Evolutionary conservation across 2,888 invertebrate species (phyloP), one percentile per base, ranked within the genome.

Genomic region (Noctua comes): DNA sequence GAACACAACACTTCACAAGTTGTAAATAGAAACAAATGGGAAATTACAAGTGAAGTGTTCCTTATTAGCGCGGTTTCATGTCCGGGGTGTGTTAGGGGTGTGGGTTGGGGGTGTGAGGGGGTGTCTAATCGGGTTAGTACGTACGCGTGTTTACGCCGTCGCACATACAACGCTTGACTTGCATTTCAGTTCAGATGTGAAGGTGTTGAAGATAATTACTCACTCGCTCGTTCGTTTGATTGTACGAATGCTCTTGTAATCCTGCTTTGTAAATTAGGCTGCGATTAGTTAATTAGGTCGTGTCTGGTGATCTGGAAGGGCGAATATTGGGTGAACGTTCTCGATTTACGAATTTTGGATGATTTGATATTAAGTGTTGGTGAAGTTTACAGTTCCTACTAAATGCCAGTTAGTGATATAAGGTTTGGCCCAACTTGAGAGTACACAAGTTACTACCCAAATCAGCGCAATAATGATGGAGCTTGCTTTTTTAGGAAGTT

Each of bases 51-150:
- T 90, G 88, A 88, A 88, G 89, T 90, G 91, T 92, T 92, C 91
- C 91, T 92, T 92, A 93, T 93, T 93, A 93, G 90, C 89, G 89
- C 86, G 89, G 91, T 92, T 92, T 88, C 89, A 85, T 86, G 89
- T 90, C 88, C 88, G 89, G 86, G 85, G 80, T 83, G 83, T 77
- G 83, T 80, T 27, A 62, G 77, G 77, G 80, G 76, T 69, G 65
- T 46, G 83, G 65, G 74, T 72, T 69, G 76, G 84, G 68, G 74
- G 76, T 75, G 73, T 59, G 13, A 36, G 68, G 80, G 80, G 84
- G 86, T 75, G 75, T 87, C 88, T 90, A 90, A 90, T 90, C 90
- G 85, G 76, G 87, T 90, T 90, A 90, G 90, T 90, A 90, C 80
- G 84, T 87, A 90, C 90, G 86, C 88, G 86, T 90, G 90, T 89